These are phyloP conservation scores for Gymnocephalus cernua DNA, from an alignment of 2,113 vertebrate species.

Conservation along the genomic window DNA sequence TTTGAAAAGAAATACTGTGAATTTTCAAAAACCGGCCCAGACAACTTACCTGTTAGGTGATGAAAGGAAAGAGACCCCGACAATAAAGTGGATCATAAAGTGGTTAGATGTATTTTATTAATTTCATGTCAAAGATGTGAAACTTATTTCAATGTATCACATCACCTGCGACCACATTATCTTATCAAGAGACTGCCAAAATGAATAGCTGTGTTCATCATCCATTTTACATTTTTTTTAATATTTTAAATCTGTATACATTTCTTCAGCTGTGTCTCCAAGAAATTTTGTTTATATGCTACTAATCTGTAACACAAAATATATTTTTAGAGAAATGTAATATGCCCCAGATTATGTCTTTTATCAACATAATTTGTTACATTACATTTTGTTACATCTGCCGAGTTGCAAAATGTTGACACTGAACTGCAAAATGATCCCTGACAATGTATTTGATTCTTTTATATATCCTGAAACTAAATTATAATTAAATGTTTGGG, in stretches of 20 bases:
- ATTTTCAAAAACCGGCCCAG: conserved; percentile 10
- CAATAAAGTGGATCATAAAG: neutral
- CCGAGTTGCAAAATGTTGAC: no score
- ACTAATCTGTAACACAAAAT: neutral
- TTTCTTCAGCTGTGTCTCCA: neutral
- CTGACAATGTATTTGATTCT: no score
- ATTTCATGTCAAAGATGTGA: neutral
- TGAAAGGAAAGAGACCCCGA: neutral
- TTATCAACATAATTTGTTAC: neutral
- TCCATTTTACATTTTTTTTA: no score
- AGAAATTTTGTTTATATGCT: neutral
- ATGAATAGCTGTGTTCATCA: neutral
- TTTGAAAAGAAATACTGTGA: neutral
- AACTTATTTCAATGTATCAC: neutral
- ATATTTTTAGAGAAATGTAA: neutral
- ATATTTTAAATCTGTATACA: neutral
- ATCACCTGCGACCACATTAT: neutral
- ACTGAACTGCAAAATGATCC: no score
- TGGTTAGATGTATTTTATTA: neutral
- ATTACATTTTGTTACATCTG: no score
- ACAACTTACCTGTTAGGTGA: neutral
- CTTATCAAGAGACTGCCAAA: neutral
- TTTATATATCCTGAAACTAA: no score
- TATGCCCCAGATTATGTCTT: neutral
- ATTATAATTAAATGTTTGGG: no score